These are phyloP conservation scores for Danio albolineatus DNA, from an alignment of 2,797 vertebrate genomes.

Conservation along the genomic window DNA sequence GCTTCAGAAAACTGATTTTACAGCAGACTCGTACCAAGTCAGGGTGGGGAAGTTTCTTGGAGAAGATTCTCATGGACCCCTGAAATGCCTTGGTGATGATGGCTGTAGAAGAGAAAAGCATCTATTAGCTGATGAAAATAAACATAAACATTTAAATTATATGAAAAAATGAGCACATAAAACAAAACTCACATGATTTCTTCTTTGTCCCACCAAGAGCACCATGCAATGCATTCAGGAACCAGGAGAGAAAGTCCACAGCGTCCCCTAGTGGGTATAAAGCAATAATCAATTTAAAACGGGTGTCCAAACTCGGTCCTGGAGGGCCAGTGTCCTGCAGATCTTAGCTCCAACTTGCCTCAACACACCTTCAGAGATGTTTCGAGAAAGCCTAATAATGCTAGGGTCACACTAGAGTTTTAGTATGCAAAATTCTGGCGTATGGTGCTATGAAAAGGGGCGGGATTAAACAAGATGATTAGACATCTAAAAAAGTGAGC, in stretches of 20 bases:
- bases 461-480: too few relatives aligned
- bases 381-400: too few relatives aligned
- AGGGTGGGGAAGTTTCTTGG: constrained; percentile 96
- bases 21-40: constrained; percentile 84
- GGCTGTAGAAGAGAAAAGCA: constrained; percentile 72
- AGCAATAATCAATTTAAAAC: constrained; percentile 11
- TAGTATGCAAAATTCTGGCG: too few relatives aligned
- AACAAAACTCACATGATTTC: constrained; percentile 86
- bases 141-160: too few relatives aligned
- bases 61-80: constrained; percentile 97
- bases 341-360: too few relatives aligned
- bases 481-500: too few relatives aligned
- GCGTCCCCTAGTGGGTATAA: constrained; percentile 84
- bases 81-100: constrained; percentile 95
- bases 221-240: constrained; percentile 92
- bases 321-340: too few relatives aligned
- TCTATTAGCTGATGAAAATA: background rate
- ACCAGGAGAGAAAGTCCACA: constrained; percentile 98
- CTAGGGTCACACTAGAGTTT: too few relatives aligned
- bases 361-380: too few relatives aligned
- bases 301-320: too few relatives aligned
- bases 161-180: background rate
- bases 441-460: too few relatives aligned
- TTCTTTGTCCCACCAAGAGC: constrained; percentile 96
- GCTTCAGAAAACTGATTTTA: background rate